Base-by-base conservation (phyloP, 2,113 vertebrate genomes). In the Solea senegalensis region DNA sequence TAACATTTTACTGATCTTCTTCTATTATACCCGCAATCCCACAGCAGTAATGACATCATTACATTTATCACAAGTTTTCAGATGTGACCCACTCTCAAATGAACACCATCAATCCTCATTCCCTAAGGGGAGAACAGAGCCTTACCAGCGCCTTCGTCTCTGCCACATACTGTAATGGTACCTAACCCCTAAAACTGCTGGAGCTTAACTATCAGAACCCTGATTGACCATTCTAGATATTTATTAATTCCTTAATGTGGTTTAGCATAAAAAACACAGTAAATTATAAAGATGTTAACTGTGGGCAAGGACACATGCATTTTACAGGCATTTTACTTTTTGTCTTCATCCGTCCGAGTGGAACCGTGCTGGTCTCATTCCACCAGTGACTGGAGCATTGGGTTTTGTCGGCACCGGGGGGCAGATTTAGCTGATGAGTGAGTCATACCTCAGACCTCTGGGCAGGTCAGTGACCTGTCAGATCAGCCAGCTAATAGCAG, bases 41-140 rank as follows among this genome's bases (percentile, higher is more conserved):
- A 8, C 28, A 49, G 53, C 60, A 12, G 12, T 63, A 59, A 72
- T 85, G 70, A 85, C 80, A 82, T 91, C 63, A 83, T 69, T 69
- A 67, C 80, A 88, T 80, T 83, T 69, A 86, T 85, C 86, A 85
- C 57, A 39, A 40, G 74, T 54, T 80, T 81, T 88, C 70, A 80
- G 84, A 84, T 73, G 69, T 76, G 82, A 83, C 78, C 74, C 49
- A 57, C 34, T 88, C 78, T 76, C 72, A 86, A 81, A 84, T 86
- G 78, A 88, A 74, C 79, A 69, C 72, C 84, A 91, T 89, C 84
- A 72, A 78, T 86, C 75, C 66, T 82, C 45, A 26, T 72, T 75
- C 76, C 86, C 86, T 2, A 66, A 65, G 76, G 83, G 75, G 54
- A 62, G 65, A 60, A 13, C 59, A 61, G 73, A 85, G 70, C 70